Evolutionary conservation across 1,140 invertebrate species (phyloP), one percentile per base, ranked within the genome.

Genomic region (Drosophila teissieri): DNA sequence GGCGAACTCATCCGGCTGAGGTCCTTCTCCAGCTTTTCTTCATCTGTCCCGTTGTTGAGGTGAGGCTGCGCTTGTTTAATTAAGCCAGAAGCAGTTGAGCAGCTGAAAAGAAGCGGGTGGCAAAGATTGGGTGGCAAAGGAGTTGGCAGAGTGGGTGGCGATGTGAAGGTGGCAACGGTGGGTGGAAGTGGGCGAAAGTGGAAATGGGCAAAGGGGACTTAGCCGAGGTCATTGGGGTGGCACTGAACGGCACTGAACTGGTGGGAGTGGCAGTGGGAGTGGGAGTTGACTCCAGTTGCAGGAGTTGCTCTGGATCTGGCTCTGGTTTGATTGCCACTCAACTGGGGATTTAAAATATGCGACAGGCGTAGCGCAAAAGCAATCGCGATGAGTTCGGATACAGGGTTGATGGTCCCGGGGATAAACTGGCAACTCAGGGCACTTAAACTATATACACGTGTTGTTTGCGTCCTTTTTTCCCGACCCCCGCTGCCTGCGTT

Each of bases 331-430:
- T 88, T 88, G 83, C 83, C 84, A 88, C 84, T 89, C 83, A 88
- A 88, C 79, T 88, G 76, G 83, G 83, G 83, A 88, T 89, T 88
- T 88, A 83, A 88, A 88, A 88, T 89, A 88, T 88, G 84, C 83
- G 83, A 80, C 83, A 69, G 79, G 79, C 83, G 83, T 86, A 79
- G 84, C 63, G 73, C 42, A 48, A 60, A 82, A 80, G 80, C 84
- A 88, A 89, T 89, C 83, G 62, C 88, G 49, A 42, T 67, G 73
- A 56, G 58, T 55, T 74, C 48, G 65, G 60, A 58, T 63, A 34
- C 34, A 45, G 34, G 36, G 54, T 8, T 15, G 67, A 42, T 39
- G 57, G 48, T 40, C 22, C 51, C 31, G 67, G 51, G 51, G 19
- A 68, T 80, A 77, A 78, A 67, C 58, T 58, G 55, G 34, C 72